Evolutionary conservation across 35 echinoderm and acorn worm genomes (phyloP).

Genomic region (Amphiura filiformis): DNA sequence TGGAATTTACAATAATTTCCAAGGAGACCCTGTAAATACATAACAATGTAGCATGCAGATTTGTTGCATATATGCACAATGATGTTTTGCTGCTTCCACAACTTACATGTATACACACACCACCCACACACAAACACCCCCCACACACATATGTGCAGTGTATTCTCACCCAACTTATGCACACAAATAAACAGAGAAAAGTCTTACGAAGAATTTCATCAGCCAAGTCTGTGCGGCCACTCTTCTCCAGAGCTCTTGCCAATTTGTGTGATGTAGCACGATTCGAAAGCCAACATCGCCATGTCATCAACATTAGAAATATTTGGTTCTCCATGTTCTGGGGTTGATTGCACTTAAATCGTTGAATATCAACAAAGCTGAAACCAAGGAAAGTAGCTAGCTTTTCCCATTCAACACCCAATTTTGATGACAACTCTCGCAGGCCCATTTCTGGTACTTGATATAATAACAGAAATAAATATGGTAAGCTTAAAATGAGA

Average conservation of each 20-base stretch:
- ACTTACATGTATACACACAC: too few species aligned
- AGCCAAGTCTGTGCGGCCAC: not conserved
- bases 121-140: too few species aligned
- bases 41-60: too few species aligned
- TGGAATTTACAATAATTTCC: too few species aligned
- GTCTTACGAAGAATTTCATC: not conserved
- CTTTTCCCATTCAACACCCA: not conserved
- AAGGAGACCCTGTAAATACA: too few species aligned
- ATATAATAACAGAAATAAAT: not conserved
- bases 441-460: not conserved
- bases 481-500: too few species aligned
- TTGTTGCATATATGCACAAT: too few species aligned
- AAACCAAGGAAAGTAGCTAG: not conserved
- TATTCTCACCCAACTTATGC: too few species aligned
- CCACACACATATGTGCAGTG: too few species aligned
- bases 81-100: too few species aligned
- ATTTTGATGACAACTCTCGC: not conserved
- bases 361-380: not conserved
- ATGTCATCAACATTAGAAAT: not conserved
- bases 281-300: not conserved
- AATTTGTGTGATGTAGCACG: not conserved
- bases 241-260: not conserved
- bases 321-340: not conserved
- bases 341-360: not conserved
- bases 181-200: not conserved